Conservation (phyloP, 2,888 invertebrate species). For the Aporophyla nigra region DNA sequence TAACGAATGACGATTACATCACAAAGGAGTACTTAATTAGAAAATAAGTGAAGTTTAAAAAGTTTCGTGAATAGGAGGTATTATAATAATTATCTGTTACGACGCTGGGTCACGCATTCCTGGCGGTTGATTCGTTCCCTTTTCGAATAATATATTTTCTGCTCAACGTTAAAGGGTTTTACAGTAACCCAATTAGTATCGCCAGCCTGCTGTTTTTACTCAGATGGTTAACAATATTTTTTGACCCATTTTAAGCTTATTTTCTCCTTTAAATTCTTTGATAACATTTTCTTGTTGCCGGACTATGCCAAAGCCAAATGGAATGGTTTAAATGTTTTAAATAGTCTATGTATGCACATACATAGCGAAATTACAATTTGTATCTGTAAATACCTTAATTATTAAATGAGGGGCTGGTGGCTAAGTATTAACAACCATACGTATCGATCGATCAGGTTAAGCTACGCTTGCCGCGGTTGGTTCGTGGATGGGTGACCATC, state of each 20-base stretch:
- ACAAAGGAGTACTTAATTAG: conserved; percentile 63
- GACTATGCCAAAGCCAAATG: not conserved
- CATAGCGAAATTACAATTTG: not conserved
- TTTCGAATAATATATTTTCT: conserved; percentile 14
- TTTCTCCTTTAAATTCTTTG: not conserved
- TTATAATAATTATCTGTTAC: conserved; percentile 63
- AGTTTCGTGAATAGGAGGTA: conserved; percentile 53
- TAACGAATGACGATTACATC: conserved; percentile 48
- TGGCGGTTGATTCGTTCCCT: conserved; percentile 29
- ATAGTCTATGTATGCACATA: not conserved
- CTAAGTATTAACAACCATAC: too few species aligned
- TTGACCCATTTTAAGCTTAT: not conserved
- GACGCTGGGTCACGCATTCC: conserved; percentile 54
- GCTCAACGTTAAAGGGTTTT: conserved; percentile 36
- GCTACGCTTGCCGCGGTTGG: too few species aligned
- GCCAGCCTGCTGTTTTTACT: not conserved
- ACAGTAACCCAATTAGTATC: conserved; percentile 28
- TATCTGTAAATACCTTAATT: not conserved
- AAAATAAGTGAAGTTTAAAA: conserved; percentile 57
- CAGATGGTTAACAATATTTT: not conserved
- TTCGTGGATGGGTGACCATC: too few species aligned
- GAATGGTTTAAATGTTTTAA: not conserved
- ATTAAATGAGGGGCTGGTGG: too few species aligned
- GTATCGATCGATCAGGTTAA: too few species aligned
- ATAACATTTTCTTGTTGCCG: not conserved